phyloP scores from a whole-genome alignment of 2,113 vertebrate species.

The Proterorhinus semilunaris region DNA sequence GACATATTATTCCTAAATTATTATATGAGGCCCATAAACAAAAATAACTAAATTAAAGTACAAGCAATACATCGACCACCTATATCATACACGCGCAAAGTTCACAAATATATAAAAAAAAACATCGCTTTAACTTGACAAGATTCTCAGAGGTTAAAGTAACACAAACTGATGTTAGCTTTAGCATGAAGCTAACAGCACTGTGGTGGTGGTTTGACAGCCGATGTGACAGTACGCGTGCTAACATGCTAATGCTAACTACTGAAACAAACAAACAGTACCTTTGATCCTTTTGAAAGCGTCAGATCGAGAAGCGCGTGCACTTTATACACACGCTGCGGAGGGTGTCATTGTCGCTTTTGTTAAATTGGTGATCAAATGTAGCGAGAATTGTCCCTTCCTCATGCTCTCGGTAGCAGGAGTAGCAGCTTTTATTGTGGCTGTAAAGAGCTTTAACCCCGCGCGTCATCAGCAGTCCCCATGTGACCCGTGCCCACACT shows the following conservation, averaged over 20 bases:
- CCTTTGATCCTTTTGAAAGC: neutral
- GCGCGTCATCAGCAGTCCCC: conserved; percentile 20
- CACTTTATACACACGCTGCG: neutral
- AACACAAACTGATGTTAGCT: neutral
- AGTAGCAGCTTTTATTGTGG: neutral
- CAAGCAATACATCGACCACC: neutral
- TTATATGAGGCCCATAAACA: too few species aligned
- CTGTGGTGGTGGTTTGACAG: neutral
- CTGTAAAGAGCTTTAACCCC: conserved; percentile 15
- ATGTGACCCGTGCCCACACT: neutral
- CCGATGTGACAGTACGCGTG: conserved; percentile 28
- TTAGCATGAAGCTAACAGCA: neutral
- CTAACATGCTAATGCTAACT: conserved; percentile 32
- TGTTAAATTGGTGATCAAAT: neutral
- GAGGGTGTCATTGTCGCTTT: neutral
- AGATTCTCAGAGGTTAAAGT: neutral
- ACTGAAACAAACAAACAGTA: conserved; percentile 13
- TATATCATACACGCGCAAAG: neutral
- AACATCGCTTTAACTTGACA: neutral
- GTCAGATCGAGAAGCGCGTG: neutral
- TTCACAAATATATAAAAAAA: neutral
- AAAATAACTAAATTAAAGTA: neutral
- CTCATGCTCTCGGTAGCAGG: neutral
- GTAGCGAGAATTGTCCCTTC: neutral
- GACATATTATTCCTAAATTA: too few species aligned